Base-by-base conservation (phyloP, 2,888 invertebrate species). In the Synergus umbraculus region DNA sequence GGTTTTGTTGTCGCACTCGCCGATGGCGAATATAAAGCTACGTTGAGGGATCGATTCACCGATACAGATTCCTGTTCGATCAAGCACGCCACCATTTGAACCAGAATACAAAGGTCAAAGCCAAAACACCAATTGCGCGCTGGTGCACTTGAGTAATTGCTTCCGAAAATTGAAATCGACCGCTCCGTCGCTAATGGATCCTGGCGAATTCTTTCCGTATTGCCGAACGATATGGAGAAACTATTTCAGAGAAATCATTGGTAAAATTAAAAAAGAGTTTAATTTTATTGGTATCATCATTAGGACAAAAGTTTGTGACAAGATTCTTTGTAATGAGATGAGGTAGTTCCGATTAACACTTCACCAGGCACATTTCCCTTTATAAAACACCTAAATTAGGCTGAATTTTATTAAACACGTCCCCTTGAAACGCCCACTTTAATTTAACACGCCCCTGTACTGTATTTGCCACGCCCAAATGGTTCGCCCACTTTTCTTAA, bases 141-240 rank as follows among this genome's bases (percentile, higher is more conserved):
- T 67, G 78, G 81, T 78, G 80, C 83, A 81, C 84, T 83, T 83
- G 84, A 86, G 83, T 86, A 85, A 87, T 87, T 88, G 87, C 85
- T 85, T 83, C 83, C 84, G 87, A 87, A 88, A 88, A 88, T 88
- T 86, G 86, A 86, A 88, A 86, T 84, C 85, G 84, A 83, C 83
- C 54, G n/a, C 54, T 37, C 29, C 54, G 29, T n/a, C 54, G 37
- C 41, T 54, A 73, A 15, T 73, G n/a, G 37, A 73, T 73, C 43
- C 69, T 44, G 29, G 37, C 29, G 73, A 69, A 67, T 78, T 44
- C 60, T 69, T 69, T 43, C 41, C 22, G 15, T 60, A 46, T 78
- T 60, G 37, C 22, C 49, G 63, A 43, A 69, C n/a, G 66, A 67
- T 49, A 18, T 18, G 49, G 2, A 1, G 15, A 29, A 7, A 18